phyloP scores from a whole-genome alignment of 37 sponge, comb jelly and placozoan genomes.

The Chondrosia reniformis region DNA sequence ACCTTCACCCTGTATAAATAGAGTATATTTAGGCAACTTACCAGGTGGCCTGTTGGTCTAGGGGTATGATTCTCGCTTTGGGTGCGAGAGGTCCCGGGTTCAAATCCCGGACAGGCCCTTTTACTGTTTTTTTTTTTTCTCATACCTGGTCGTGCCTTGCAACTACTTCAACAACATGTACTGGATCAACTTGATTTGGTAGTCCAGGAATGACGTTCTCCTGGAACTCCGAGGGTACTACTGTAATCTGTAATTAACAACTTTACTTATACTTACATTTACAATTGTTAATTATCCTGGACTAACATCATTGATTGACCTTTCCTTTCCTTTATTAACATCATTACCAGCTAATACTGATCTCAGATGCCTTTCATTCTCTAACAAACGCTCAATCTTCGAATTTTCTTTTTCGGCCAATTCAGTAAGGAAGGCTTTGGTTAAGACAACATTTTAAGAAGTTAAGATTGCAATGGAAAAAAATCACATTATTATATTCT shows the following conservation, averaged over 20 bases:
- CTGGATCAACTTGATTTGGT: neutral
- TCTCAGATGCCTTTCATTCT: neutral
- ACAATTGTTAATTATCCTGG: neutral
- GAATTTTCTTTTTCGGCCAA: slow-evolving; percentile 1
- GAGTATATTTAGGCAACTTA: neutral
- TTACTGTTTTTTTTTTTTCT: slow-evolving; percentile 46
- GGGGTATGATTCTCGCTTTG: slow-evolving; percentile 91
- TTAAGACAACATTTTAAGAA: neutral
- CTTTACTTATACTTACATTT: neutral
- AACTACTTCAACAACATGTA: slow-evolving; percentile 1
- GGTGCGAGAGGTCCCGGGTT: slow-evolving; percentile 93
- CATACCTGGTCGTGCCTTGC: neutral
- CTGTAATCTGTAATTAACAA: neutral
- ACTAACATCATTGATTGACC: neutral
- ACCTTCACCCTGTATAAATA: neutral
- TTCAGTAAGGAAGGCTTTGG: slow-evolving; percentile 14
- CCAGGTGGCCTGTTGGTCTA: slow-evolving; percentile 82
- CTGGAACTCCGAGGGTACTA: neutral
- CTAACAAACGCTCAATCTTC: slow-evolving; percentile 1
- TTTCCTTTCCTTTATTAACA: neutral
- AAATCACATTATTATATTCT: neutral
- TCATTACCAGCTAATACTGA: neutral
- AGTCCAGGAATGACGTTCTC: neutral
- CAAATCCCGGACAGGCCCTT: slow-evolving; percentile 87
- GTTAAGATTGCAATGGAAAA: neutral